phyloP scores from a whole-genome alignment of 2,797 vertebrate genomes.

The Aeoliscus strigatus region DNA sequence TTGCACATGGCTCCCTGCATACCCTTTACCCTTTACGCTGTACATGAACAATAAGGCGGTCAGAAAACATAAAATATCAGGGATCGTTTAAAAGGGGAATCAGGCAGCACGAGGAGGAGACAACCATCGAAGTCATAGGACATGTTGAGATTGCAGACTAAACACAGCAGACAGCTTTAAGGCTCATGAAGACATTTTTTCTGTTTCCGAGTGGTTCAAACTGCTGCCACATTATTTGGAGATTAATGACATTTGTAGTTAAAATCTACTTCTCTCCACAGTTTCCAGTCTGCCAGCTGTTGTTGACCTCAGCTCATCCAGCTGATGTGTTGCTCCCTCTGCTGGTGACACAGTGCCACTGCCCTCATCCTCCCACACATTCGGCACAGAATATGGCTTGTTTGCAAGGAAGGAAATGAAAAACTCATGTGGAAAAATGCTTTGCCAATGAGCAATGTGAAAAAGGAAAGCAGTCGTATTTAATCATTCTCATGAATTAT shows the following conservation, averaged over 20 bases:
- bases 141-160: conserved; percentile 19
- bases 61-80: conserved; percentile 44
- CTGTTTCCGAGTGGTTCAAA: not conserved
- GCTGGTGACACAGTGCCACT: conserved; percentile 38
- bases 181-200: conserved; percentile 7
- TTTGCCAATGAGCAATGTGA: conserved; percentile 17
- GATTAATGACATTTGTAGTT: conserved; percentile 12
- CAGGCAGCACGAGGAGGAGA: conserved; percentile 24
- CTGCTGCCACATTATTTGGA: not conserved
- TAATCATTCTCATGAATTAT: too few species aligned
- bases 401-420: conserved; percentile 32
- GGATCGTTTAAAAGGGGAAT: conserved; percentile 22
- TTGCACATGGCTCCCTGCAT: conserved; percentile 22
- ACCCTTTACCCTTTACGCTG: conserved; percentile 43
- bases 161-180: conserved; percentile 27
- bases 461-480: conserved; percentile 26
- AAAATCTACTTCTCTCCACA: conserved; percentile 2
- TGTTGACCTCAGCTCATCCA: conserved; percentile 19
- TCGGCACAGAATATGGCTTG: conserved; percentile 53
- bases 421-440: not conserved
- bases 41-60: conserved; percentile 29
- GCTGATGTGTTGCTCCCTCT: conserved; percentile 48
- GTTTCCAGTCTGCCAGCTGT: conserved; percentile 14
- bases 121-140: conserved; percentile 40
- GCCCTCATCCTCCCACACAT: conserved; percentile 21